phyloP scores from a whole-genome alignment of 2,888 invertebrate species.

The Cepaea hortensis region DNA sequence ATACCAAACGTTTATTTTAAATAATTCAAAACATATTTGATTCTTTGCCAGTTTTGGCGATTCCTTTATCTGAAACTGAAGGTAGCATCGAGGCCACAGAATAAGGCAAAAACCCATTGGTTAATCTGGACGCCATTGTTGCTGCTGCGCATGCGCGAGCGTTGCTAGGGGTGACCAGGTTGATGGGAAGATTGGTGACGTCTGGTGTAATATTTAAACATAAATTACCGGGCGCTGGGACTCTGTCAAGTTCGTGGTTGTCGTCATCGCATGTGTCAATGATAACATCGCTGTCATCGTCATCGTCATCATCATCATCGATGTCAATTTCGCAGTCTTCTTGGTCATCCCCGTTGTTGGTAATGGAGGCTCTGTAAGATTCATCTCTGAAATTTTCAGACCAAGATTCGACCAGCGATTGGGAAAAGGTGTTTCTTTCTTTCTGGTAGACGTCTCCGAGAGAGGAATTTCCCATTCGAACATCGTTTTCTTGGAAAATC shows the following conservation, averaged over 20 bases:
- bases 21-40: too few species aligned
- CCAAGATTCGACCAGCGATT: not conserved
- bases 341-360: constrained; percentile 24
- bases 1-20: too few species aligned
- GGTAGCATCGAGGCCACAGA: not conserved
- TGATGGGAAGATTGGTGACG: constrained; percentile 22
- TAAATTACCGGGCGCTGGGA: not conserved
- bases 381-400: not conserved
- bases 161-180: constrained; percentile 28
- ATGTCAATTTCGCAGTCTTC: constrained; percentile 42
- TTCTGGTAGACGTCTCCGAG: not conserved
- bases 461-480: constrained; percentile 6
- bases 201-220: not conserved
- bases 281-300: constrained; percentile 18
- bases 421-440: not conserved
- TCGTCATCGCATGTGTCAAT: constrained; percentile 5
- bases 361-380: not conserved
- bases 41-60: too few species aligned
- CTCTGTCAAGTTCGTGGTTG: not conserved
- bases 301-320: constrained; percentile 24
- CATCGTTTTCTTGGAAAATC: constrained; percentile 25
- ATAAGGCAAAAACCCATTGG: constrained; percentile 31
- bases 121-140: constrained; percentile 21
- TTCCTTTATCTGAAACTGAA: not conserved
- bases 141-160: constrained; percentile 10